Base-by-base conservation (phyloP, 2,797 vertebrate genomes). In the Crypturellus tataupa region DNA sequence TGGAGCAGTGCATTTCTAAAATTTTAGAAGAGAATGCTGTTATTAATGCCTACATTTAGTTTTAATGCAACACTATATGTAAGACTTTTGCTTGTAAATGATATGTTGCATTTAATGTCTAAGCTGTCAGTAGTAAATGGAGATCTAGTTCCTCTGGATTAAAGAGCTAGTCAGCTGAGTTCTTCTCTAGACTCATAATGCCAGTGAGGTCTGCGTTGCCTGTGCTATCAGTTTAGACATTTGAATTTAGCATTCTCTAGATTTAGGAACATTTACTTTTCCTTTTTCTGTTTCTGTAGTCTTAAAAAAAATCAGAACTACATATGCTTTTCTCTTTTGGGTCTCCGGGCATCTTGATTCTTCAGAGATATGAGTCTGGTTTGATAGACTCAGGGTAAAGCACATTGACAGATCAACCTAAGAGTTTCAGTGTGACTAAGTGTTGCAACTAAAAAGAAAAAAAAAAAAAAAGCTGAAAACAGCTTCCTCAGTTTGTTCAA, bases 391-490 rank as follows among this genome's bases (percentile, higher is more conserved):
- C 49, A 21, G 20, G 12, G 49, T 85, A 71, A 77, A 56, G 53
- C 40, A 59, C 9, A 10, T 78, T 56, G 58, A 10, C 33, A 56
- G 70, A 17, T 64, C 51, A 59, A 17, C 42, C 39, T 67, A 1
- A 5, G 10, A 64, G 20, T 84, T 85, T 44, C 14, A 51, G 20
- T 81, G 49, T 51, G 42, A 31, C 39, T 56, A 6, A 5, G 12
- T 72, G 12, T 62, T 88, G 49, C 31, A 49, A 12, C 5, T 80
- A 6, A 92, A 65, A 37, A 72, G 51, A 46, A 17, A 65, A 82
- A 85, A 63, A 46, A 17, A 65, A 82, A 85, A 63, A 15, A 71
- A 85, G 24, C 56, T 83, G 31, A 80, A 87, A 87, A 18, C 3
- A 21, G 6, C 58, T 68, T 21, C 21, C 6, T 63, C 5, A 39